Evolutionary conservation across 1,140 invertebrate genomes (phyloP).

Genomic region (Atta colombica): DNA sequence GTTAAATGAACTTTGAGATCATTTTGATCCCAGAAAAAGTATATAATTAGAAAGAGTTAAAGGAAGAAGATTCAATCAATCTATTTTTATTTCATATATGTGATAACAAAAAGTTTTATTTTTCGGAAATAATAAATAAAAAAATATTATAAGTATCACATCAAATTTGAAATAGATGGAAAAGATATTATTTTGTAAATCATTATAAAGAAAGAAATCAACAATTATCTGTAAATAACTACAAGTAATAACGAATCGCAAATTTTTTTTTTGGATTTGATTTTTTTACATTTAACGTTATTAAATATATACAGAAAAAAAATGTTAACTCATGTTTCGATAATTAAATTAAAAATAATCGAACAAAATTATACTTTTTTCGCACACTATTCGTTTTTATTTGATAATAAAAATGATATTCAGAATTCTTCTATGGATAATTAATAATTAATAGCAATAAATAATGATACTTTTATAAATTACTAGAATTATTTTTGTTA

Average conservation of each 20-base stretch:
- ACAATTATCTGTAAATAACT: not conserved
- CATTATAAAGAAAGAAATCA: not conserved
- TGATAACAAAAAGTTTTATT: not conserved
- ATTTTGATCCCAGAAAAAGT: no score
- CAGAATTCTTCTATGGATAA: no score
- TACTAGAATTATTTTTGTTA: not conserved
- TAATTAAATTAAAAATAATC: not conserved
- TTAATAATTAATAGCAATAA: no score
- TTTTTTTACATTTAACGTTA: not conserved
- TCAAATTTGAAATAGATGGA: not conserved
- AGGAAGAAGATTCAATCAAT: no score
- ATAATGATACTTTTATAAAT: not conserved
- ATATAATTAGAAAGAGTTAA: no score
- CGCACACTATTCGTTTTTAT: not conserved
- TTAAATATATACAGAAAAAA: no score
- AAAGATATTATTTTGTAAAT: not conserved
- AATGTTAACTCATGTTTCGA: not conserved
- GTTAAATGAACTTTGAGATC: no score
- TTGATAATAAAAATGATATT: not conserved
- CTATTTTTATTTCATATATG: no score
- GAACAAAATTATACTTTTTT: not conserved
- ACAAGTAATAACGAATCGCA: not conserved
- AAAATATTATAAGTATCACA: not conserved
- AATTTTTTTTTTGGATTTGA: not conserved
- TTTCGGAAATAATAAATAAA: not conserved